Base-by-base conservation (phyloP, 2,888 invertebrate genomes). In the Dyspetes luteomarginatus region DNA sequence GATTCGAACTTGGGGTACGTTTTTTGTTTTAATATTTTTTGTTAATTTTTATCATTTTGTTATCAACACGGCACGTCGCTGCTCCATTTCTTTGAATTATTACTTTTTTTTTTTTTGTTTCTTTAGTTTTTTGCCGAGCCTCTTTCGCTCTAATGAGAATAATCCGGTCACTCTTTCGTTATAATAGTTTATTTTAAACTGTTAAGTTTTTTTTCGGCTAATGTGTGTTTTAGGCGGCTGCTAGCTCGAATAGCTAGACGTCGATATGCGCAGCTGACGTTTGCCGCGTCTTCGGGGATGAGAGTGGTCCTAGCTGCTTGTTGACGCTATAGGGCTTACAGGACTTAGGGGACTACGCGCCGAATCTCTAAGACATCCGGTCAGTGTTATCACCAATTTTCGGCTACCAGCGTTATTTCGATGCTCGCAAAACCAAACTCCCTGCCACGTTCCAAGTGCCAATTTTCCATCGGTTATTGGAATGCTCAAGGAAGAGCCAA, bases 371-470 rank as follows among this genome's bases (percentile, higher is more conserved):
- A 97, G 95, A 93, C 97, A 97, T 82, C 98, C 98, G 88, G 97
- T 97, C 93, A 98, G 93, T 86, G 98, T 98, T 92, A 97, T 96
- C 89, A 97, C 96, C 88, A 95, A 93, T 94, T 98, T 98, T 89
- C 98, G 95, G 92, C 97, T 97, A 89, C 98, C 98, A 87, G 98
- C 98, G 92, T 97, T 97, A 94, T 98, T 97, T 91, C 99, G 95
- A 93, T 99, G 99, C 93, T 99, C 99, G 93, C 98, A 98, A 88
- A 99, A 94, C 98, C 98, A 99, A 86, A 99, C 96, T 84, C 99
- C 98, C 93, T 98, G 98, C 98, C 98, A 99, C 89, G 98, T 98
- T 87, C 98, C 98, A 90, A 98, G 94, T 92, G 98, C 97, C 90
- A 98, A 94, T 93, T 97, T 97, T 88, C 98, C 98, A 90, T 98